Conservation (phyloP, 2,797 vertebrate species). For the Gambusia yucatana region DNA sequence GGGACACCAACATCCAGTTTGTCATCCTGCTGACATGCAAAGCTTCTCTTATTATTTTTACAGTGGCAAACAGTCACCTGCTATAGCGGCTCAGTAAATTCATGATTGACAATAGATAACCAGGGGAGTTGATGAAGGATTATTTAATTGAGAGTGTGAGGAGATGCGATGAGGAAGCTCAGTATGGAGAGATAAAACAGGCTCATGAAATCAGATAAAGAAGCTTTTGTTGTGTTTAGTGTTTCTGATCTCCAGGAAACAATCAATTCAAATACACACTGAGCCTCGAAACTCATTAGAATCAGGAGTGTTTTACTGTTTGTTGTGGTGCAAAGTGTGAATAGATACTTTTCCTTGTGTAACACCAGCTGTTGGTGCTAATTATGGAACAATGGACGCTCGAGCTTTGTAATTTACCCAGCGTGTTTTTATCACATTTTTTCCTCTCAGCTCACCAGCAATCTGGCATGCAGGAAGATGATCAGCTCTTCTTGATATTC, state of each 20-base stretch:
- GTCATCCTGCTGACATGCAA: not conserved
- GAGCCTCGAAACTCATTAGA: not conserved
- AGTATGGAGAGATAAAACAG: not conserved
- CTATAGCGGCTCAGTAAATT: not conserved
- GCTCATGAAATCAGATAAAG: not conserved
- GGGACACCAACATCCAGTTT: not conserved
- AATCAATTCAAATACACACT: not conserved
- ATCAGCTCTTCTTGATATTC: not conserved
- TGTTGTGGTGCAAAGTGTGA: not conserved
- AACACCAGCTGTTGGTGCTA: not conserved
- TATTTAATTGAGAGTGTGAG: not conserved
- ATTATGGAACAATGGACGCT: not conserved
- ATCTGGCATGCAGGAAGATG: slow-evolving; percentile 10
- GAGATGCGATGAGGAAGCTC: not conserved
- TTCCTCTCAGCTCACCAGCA: slow-evolving; percentile 8
- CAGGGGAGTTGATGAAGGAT: slow-evolving; percentile 1
- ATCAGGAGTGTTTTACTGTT: not conserved
- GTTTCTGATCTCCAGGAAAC: not conserved
- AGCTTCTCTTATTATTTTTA: not conserved
- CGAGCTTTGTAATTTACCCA: not conserved
- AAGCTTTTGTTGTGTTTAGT: slow-evolving; percentile 1
- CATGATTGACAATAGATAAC: slow-evolving; percentile 1
- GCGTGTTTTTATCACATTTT: not conserved
- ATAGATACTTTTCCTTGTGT: not conserved
- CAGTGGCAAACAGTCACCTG: not conserved